phyloP scores from a whole-genome alignment of 1,140 invertebrate genomes.

The Arctopsyche grandis region DNA sequence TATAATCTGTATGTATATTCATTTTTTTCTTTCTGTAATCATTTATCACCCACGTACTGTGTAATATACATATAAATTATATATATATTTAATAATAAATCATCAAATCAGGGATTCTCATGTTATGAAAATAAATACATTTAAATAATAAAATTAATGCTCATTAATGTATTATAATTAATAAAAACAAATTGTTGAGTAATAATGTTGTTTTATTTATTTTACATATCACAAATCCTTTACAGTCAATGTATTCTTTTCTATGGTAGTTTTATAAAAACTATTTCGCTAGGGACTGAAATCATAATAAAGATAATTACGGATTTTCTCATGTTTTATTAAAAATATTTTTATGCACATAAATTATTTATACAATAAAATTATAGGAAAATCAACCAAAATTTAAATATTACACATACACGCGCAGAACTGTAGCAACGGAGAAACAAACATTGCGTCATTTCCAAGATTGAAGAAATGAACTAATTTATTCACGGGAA shows the following conservation, averaged over 20 bases:
- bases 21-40: neutral
- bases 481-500: neutral
- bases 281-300: no score
- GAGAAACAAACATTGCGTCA: neutral
- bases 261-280: no score
- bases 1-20: neutral
- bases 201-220: slow-evolving; percentile 11
- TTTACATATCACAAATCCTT: no score
- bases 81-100: slow-evolving; percentile 27
- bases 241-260: no score
- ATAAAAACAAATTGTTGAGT: slow-evolving; percentile 36
- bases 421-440: neutral
- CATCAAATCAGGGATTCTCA: slow-evolving; percentile 42
- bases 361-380: slow-evolving; percentile 28
- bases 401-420: neutral
- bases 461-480: neutral
- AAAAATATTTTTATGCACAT: slow-evolving; percentile 40
- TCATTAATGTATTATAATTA: slow-evolving; percentile 37
- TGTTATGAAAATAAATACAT: slow-evolving; percentile 25
- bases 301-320: neutral
- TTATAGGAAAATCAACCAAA: slow-evolving; percentile 28
- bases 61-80: slow-evolving; percentile 25
- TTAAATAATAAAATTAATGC: slow-evolving; percentile 33
- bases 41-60: slow-evolving; percentile 29
- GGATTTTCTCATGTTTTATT: slow-evolving; percentile 19